These are phyloP conservation scores for Noctua pronuba DNA, from an alignment of 2,888 invertebrate species.

Conservation along the genomic window DNA sequence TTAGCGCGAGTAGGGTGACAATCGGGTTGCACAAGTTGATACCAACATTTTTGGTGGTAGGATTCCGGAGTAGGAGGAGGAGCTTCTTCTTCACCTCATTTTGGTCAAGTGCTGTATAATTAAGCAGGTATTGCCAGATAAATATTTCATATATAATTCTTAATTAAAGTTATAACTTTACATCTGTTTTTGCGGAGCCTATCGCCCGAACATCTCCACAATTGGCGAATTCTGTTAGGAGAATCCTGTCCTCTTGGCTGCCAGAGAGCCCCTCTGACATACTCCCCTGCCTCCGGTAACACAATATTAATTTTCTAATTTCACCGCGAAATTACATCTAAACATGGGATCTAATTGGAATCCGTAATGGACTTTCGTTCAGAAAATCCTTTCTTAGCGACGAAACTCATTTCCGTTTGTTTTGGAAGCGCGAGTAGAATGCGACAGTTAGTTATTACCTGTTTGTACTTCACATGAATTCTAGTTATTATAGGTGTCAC, in stretches of 20 bases:
- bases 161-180: neutral
- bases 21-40: conserved; percentile 65
- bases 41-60: conserved; percentile 4
- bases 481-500: conserved; percentile 41
- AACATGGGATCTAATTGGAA: conserved; percentile 79
- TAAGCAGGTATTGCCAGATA: neutral
- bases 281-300: conserved; percentile 54
- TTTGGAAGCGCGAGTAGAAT: conserved; percentile 64
- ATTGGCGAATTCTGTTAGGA: neutral
- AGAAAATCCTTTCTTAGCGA: conserved; percentile 76
- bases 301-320: conserved; percentile 81
- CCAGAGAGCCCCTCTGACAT: conserved; percentile 26
- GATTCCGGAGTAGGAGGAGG: conserved; percentile 14
- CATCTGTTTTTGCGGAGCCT: neutral
- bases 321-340: conserved; percentile 78
- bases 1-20: conserved; percentile 77
- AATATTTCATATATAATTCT: neutral
- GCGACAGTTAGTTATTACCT: conserved; percentile 60
- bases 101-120: neutral
- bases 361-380: conserved; percentile 77
- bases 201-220: neutral
- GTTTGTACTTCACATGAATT: conserved; percentile 42
- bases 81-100: neutral
- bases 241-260: neutral
- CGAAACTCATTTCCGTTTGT: conserved; percentile 68